These are phyloP conservation scores for Pyrrhosoma nymphula DNA, from an alignment of 2,888 invertebrate species.

Conservation along the genomic window DNA sequence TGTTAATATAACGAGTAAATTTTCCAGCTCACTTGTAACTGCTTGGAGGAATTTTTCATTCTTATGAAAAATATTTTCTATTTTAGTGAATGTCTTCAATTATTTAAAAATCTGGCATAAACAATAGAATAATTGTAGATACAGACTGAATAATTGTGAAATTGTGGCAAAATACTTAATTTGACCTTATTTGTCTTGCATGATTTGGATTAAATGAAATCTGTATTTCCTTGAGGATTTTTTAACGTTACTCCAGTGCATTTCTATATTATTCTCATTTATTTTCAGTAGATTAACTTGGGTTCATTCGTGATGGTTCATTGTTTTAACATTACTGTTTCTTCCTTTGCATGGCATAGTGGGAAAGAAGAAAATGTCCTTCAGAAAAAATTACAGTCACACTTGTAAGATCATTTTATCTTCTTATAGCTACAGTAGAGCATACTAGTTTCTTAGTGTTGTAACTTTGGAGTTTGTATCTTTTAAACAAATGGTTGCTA, in stretches of 20 bases:
- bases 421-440: conserved; percentile 67
- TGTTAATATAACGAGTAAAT: neutral
- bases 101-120: neutral
- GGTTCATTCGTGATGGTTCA: conserved; percentile 67
- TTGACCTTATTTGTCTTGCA: conserved; percentile 33
- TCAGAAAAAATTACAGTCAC: conserved; percentile 84
- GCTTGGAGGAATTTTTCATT: neutral
- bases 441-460: conserved; percentile 7
- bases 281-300: conserved; percentile 57
- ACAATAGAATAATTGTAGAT: neutral
- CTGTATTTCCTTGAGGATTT: neutral
- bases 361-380: conserved; percentile 85
- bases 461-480: neutral
- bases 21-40: neutral
- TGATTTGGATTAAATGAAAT: neutral
- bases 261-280: conserved; percentile 36
- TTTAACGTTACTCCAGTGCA: conserved; percentile 52
- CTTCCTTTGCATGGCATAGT: conserved; percentile 84
- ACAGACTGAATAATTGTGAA: neutral
- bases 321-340: conserved; percentile 74
- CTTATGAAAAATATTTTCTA: neutral
- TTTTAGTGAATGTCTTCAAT: neutral
- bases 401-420: conserved; percentile 81
- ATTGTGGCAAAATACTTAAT: neutral
- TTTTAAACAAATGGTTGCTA: neutral